Evolutionary conservation across 1,140 invertebrate species (phyloP), one percentile per base, ranked within the genome.

Genomic region (Lordiphosa clarofinis): DNA sequence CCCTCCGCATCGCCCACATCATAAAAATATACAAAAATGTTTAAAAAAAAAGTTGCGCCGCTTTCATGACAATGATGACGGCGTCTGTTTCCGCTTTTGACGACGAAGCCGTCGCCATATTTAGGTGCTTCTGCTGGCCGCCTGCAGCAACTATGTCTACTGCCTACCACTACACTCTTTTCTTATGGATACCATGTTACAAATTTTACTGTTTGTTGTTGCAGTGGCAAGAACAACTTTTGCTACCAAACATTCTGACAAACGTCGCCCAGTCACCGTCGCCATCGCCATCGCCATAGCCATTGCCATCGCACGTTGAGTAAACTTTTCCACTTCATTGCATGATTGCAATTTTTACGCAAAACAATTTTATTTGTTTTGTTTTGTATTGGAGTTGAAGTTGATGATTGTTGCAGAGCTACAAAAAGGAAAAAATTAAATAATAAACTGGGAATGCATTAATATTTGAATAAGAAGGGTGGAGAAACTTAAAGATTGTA

Each of bases 301-400:
- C 28, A 28, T 48, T 12, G 24, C 13, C 46, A 28, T 33, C 28
- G 66, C 76, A 79, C 75, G 75, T 79, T 79, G 66, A 67, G 72
- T 71, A 79, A 79, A 79, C 75, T 79, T 79, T 79, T 79, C 71
- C 71, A 82, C 76, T 79, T 67, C 64, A 67, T 67, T 67, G 64
- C 63, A 67, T 58, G 64, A 69, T 79, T 79, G 75, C 75, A 79
- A 79, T 79, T 79, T 75, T 79, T 82, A 79, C 76, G 75, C 76
- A 82, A 79, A 79, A 82, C 75, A 82, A 79, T 79, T 79, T 79
- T 71, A 79, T 79, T 79, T 81, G 71, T 58, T 81, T 81, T 70
- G 61, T 67, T 79, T 62, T 62, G 47, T 49, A 37, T 36, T 49
- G 35, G 35, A 49, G 47, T 36, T 49, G 47, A 37, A 36, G 47